Base-by-base conservation (phyloP, 2,888 invertebrate genomes). In the Julus scanicus region DNA sequence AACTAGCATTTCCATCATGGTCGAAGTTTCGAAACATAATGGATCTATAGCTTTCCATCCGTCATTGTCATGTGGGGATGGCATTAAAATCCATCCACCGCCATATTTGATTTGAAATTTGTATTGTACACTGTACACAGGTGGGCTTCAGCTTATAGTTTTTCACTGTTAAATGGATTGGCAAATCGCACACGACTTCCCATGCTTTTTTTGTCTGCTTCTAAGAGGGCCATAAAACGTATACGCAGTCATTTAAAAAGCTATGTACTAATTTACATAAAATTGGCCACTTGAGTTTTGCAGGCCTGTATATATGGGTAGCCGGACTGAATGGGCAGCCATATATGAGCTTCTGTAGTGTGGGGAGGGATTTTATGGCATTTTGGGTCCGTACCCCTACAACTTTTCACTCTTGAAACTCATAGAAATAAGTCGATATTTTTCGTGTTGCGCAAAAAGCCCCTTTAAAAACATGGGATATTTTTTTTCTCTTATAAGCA, bases 251-350 rank as follows among this genome's bases (percentile, higher is more conserved):
- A 39, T 80, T 80, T 80, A 80, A 80, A 80, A 80, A 80, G 80
- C 80, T 80, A 80, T 80, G 80, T 80, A 80, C 37, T 80, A 80
- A 80, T 80, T 80, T 80, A 80, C 80, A 80, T 80, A 80, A 80
- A 80, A 80, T 80, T 80, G 80, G 80, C 80, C 80, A 80, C 80
- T 80, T 80, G 39, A 80, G 8, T 37, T 15, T 3, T 9, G 29
- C 29, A 29, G 11, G 80, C 37, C 80, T 39, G 63, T n/a, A 63
- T 44, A 44, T 44, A 44, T 44, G 44, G 44, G 8, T 44, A 44
- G 44, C 6, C 44, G 44, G 8, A 29, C 11, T 71, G 29, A 37
- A 71, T 71, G 80, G 80, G 4, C 80, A 80, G 80, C 80, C 80
- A 29, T 29, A 29, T 29, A 29, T 29, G 29, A 29, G 29, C 29